These are phyloP conservation scores for Drosophila setosimentum DNA, from an alignment of 2,888 invertebrate species.

Conservation along the genomic window DNA sequence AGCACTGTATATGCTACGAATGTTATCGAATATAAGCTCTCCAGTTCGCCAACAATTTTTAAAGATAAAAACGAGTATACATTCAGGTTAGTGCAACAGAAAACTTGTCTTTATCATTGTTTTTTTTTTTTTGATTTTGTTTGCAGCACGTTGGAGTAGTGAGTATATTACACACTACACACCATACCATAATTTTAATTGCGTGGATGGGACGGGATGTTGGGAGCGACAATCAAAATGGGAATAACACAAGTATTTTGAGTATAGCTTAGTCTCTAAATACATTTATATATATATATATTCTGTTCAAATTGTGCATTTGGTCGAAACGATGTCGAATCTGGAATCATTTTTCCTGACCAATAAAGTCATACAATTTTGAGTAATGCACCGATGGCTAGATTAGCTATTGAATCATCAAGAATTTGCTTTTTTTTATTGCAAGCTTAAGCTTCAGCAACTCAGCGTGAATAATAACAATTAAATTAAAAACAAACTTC, in stretches of 20 bases:
- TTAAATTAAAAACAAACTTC: not conserved
- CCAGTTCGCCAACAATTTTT: not conserved
- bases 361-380: constrained; percentile 11
- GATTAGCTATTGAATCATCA: constrained; percentile 28
- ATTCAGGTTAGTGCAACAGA: constrained; percentile 24
- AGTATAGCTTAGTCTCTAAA: constrained; percentile 15
- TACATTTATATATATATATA: constrained; percentile 12
- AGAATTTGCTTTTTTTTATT: constrained; percentile 11
- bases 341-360: not conserved
- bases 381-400: constrained; percentile 43
- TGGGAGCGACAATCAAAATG: not conserved
- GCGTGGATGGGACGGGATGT: not conserved
- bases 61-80: constrained; percentile 24
- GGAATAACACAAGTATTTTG: not conserved
- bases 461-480: constrained; percentile 7
- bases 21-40: not conserved
- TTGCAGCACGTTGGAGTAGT: constrained; percentile 13
- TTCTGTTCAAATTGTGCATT: constrained; percentile 42
- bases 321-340: constrained; percentile 3
- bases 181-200: constrained; percentile 15
- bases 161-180: constrained; percentile 7
- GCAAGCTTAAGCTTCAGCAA: constrained; percentile 20
- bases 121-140: constrained; percentile 12
- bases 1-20: no score
- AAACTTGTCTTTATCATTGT: constrained; percentile 32